Conservation (phyloP, 2,797 vertebrate species). For the Arvicola amphibius region DNA sequence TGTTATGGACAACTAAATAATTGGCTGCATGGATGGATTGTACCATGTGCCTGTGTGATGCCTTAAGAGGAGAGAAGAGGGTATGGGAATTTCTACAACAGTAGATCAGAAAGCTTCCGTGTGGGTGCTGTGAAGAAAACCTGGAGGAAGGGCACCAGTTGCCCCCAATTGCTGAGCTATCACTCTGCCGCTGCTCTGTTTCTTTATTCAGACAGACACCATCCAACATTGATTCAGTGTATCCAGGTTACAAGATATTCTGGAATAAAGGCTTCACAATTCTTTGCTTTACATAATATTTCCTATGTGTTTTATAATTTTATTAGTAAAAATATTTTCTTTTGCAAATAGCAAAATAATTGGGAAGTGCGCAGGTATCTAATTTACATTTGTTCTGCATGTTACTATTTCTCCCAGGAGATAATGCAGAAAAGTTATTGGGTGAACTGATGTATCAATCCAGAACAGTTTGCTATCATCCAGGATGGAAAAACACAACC, state of each 20-base stretch:
- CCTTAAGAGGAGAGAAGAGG: too few relatives aligned
- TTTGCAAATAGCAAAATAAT: neutral
- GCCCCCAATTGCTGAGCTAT: neutral
- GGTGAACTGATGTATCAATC: neutral
- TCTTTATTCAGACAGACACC: neutral
- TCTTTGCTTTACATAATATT: neutral
- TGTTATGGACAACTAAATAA: neutral
- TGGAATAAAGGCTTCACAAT: neutral
- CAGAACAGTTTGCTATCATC: neutral
- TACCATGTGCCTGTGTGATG: neutral
- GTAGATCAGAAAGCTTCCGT: too few relatives aligned
- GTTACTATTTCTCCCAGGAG: neutral
- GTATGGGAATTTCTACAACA: too few relatives aligned
- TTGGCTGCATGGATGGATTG: neutral
- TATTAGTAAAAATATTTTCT: too few relatives aligned
- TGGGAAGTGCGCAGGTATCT: rapidly evolving
- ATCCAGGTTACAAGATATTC: too few relatives aligned
- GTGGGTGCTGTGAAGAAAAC: too few relatives aligned
- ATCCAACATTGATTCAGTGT: too few relatives aligned
- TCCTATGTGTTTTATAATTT: too few relatives aligned
- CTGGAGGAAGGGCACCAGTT: neutral
- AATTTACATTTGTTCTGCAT: neutral
- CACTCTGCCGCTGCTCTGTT: neutral
- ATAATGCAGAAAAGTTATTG: neutral
- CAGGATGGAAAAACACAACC: neutral